Base-by-base conservation (phyloP, 2,888 invertebrate genomes). In the Apodemia mormo region DNA sequence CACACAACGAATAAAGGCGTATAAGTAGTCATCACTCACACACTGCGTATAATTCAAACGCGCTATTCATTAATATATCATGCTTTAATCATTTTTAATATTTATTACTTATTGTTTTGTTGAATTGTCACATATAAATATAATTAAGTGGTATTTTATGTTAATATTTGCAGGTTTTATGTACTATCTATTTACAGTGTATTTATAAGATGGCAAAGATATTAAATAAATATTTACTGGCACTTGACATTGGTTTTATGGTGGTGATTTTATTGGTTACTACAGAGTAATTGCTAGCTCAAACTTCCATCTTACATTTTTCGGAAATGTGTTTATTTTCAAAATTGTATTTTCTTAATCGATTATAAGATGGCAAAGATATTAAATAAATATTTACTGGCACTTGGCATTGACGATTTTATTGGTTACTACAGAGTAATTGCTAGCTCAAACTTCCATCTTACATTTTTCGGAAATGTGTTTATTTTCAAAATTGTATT, bases 91-190 rank as follows among this genome's bases (percentile, higher is more conserved):
- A 58, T 30, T 58, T 58, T 58, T 33, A 58, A 58, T 58, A 58
- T 58, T 58, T 33, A 58, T 30, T 58, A 30, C 58, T 30, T 58
- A 58, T 58, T 58, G 58, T 58, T 58, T 58, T 58, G 30, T 58
- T 58, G 12, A 10, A 58, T 29, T 58, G 29, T 58, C 58, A 49
- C 29, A 10, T 58, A 30, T 58, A 58, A 9, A 30, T 58, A 58
- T 58, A 58, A 58, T 30, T 49, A 49, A 49, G 49, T 33, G 30
- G 6, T 58, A 9, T 33, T 58, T 58, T 58, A 58, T 58, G 58
- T 29, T 7, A 58, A 58, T 56, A 56, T 29, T 49, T 7, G 56
- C 29, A 29, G 33, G 29, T 58, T 58, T 12, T 58, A 12, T 58
- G 49, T 58, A 30, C 58, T 58, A 12, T 9, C 33, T 58, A 33